These are phyloP conservation scores for Theocolax elegans DNA, from an alignment of 1,140 invertebrate species.

Conservation along the genomic window DNA sequence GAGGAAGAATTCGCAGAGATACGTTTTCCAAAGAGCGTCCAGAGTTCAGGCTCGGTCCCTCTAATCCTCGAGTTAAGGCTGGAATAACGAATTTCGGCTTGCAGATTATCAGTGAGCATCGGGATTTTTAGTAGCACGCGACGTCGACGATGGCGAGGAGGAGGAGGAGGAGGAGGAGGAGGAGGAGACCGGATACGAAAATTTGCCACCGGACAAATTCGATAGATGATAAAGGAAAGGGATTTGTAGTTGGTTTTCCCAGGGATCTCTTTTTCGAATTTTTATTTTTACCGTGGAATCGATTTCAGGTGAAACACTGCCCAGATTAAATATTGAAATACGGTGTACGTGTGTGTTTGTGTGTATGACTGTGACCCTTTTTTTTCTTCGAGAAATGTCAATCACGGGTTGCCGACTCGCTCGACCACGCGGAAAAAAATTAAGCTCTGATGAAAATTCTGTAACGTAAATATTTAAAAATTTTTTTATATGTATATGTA, in stretches of 20 bases:
- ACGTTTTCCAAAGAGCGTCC: slow-evolving; percentile 1
- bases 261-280: background rate
- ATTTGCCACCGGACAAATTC: slow-evolving; percentile 24
- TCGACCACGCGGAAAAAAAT: background rate
- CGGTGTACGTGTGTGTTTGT: too few relatives aligned
- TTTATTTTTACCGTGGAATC: slow-evolving; percentile 8
- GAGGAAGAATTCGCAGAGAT: background rate
- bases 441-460: too few relatives aligned
- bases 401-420: background rate
- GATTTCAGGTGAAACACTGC: background rate
- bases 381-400: slow-evolving; percentile 6
- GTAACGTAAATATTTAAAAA: too few relatives aligned
- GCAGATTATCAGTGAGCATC: slow-evolving; percentile 26
- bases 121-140: slow-evolving; percentile 18
- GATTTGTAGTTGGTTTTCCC: slow-evolving; percentile 20
- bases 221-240: slow-evolving; percentile 31
- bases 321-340: slow-evolving; percentile 14
- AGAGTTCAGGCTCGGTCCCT: too few relatives aligned
- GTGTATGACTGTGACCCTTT: too few relatives aligned
- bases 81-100: slow-evolving; percentile 29
- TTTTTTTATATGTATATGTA: too few relatives aligned
- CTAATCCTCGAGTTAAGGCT: slow-evolving; percentile 33
- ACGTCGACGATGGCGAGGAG: background rate
- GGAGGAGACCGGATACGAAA: background rate
- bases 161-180: background rate